Conservation (phyloP, 2,888 invertebrate genomes). For the Oscheius myriophilus region DNA sequence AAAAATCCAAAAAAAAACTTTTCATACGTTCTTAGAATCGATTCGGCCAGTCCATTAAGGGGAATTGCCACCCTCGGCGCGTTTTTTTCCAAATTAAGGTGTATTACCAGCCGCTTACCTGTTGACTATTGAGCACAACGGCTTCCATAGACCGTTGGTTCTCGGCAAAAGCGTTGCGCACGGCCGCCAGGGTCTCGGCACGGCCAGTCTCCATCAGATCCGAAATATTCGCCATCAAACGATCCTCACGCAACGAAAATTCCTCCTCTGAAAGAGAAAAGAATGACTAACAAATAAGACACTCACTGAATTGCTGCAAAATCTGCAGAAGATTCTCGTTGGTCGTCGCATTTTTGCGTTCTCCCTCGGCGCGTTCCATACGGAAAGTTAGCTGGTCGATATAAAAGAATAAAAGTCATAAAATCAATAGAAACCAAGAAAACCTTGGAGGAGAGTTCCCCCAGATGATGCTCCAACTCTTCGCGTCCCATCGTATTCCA, state of each 20-base stretch:
- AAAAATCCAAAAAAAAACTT: background rate
- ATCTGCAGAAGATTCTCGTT: slow-evolving; percentile 37
- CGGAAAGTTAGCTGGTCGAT: slow-evolving; percentile 34
- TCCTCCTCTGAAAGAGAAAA: slow-evolving; percentile 41
- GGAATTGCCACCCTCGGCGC: too few species aligned
- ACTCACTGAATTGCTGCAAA: slow-evolving; percentile 38
- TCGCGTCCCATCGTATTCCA: slow-evolving; percentile 1
- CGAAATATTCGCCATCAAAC: slow-evolving; percentile 45
- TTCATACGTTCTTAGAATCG: too few species aligned
- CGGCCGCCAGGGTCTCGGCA: slow-evolving; percentile 33
- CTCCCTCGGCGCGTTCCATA: slow-evolving; percentile 35
- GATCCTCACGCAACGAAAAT: slow-evolving; percentile 53
- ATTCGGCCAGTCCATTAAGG: too few species aligned
- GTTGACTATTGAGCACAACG: slow-evolving; percentile 31
- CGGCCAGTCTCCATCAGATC: slow-evolving; percentile 36
- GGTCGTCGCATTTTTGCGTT: slow-evolving; percentile 29
- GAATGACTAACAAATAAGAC: background rate
- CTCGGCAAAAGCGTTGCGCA: slow-evolving; percentile 35
- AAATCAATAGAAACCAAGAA: background rate
- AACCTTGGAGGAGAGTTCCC: slow-evolving; percentile 20
- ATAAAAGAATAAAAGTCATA: background rate
- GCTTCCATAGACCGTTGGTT: slow-evolving; percentile 32
- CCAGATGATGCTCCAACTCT: slow-evolving; percentile 7
- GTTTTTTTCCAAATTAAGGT: too few species aligned
- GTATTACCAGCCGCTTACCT: slow-evolving; percentile 6